Evolutionary conservation across 2,113 vertebrate genomes (phyloP).

Genomic region (Apodemus sylvaticus): DNA sequence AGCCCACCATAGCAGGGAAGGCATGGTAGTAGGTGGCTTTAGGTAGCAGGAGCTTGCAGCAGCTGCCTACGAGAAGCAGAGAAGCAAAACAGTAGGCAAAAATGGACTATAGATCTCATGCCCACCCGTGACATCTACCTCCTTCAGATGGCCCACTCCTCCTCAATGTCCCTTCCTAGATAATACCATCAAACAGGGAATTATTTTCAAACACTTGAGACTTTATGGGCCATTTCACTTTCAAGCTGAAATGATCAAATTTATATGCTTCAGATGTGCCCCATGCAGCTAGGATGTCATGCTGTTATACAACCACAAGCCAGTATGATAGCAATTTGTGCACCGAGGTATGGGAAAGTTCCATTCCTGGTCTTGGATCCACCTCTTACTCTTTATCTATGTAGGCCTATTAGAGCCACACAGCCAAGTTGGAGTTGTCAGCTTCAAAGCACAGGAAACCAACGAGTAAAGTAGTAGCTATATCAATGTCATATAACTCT

Average conservation of each 20-base stretch:
- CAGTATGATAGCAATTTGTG: background rate
- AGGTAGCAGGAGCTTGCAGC: background rate
- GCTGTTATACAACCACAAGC: background rate
- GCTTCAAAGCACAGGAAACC: background rate
- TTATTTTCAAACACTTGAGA: background rate
- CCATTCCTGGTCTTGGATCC: background rate
- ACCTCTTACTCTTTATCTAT: background rate
- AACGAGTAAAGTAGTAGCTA: background rate
- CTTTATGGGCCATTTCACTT: background rate
- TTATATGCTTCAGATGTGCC: background rate
- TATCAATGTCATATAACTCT: background rate
- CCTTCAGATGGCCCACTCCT: background rate
- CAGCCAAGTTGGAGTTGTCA: background rate
- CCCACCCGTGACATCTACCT: background rate
- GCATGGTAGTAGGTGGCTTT: background rate
- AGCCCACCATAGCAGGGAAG: background rate
- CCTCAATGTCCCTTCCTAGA: background rate
- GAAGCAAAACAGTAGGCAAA: background rate
- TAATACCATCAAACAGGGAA: background rate
- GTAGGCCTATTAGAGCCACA: too few species aligned
- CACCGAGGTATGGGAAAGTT: background rate
- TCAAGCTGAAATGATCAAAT: background rate
- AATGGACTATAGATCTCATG: background rate
- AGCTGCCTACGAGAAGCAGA: background rate
- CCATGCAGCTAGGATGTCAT: fast-evolving